Percentiles rank a stretch among this genome's conserved stretches.
Evolutionary conservation across 2,113 vertebrate genomes (phyloP).

Genomic region (Oreotragus oreotragus): DNA sequence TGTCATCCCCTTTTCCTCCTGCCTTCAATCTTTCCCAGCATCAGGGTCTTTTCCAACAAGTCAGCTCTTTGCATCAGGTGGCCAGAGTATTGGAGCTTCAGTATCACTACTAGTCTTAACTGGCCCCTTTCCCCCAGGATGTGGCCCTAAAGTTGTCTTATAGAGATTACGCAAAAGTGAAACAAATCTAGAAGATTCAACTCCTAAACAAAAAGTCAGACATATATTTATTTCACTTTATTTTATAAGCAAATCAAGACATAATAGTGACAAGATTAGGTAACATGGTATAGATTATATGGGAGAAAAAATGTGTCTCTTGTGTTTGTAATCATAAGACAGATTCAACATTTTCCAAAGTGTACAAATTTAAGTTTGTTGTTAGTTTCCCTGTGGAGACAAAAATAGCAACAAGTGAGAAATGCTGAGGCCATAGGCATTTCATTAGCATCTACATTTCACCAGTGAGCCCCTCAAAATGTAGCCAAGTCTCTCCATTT

Average conservation of each 20-base stretch:
- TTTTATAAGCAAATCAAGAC: not conserved
- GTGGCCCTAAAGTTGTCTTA: not conserved
- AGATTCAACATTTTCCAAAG: not conserved
- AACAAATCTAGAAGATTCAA: not conserved
- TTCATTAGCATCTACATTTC: not conserved
- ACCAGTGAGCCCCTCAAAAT: not conserved
- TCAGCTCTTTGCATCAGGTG: not conserved
- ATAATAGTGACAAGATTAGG: not conserved
- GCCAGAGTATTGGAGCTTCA: not conserved
- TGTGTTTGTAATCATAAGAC: not conserved
- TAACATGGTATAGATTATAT: not conserved
- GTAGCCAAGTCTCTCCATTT: not conserved
- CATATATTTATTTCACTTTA: not conserved
- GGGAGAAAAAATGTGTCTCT: not conserved
- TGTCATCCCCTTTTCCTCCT: not conserved
- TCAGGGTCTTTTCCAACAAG: not conserved
- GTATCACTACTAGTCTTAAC: not conserved
- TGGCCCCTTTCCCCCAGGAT: not conserved
- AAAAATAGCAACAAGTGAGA: conserved; percentile 9
- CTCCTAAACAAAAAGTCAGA: not conserved
- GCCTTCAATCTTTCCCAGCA: not conserved
- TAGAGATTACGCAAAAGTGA: not conserved
- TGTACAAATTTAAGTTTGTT: not conserved
- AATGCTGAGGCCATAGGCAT: not conserved
- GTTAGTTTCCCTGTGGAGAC: not conserved